Evolutionary conservation across 2,113 vertebrate species (phyloP), one percentile per base, ranked within the genome.

Genomic region (Brienomyrus brachyistius): DNA sequence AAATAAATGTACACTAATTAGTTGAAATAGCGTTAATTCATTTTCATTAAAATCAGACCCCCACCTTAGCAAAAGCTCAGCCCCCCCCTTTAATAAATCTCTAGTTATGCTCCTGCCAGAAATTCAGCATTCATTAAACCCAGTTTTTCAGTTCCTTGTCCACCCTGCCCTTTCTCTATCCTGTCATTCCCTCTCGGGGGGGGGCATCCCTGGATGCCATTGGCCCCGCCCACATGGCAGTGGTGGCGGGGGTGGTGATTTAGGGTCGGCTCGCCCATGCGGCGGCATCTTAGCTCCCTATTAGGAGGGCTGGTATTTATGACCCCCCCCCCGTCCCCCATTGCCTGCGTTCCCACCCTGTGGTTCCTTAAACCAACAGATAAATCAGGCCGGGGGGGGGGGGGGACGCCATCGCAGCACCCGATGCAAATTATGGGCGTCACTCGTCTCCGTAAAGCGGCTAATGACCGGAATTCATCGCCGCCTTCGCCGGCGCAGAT

Each of bases 311-410:
- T 88, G 83, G 90, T 91, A 93, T 94, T 93, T 93, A 94, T 93
- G 89, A 89, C 66, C 50, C 13, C 66, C 13, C 66, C 52, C 74
- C n/a, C 15, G 43, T 74, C 86, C 90, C 89, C 91, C 84, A 47
- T 43, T 47, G 35, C 80, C 40, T 7, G 19, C 43, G 4, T 48
- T 84, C 80, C 80, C 40, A 48, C 80, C 80, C 80, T 43, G 45
- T 21, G 83, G 91, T 92, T 92, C 92, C 92, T 94, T 94, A 94
- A 93, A 93, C 92, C 92, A 92, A 92, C 93, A 93, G 90, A 94
- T 93, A 93, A 93, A 94, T 94, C 92, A 92, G 89, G 19, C 62
- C 17, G 43, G 66, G 80, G 90, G 50, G 66, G 80, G 90, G 50
- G 66, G 91, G 90, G 88, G 77, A 87, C 87, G 91, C 89, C 89